These are phyloP conservation scores for Lepeophtheirus nordmannii DNA, from an alignment of 2,888 invertebrate genomes.

Conservation along the genomic window DNA sequence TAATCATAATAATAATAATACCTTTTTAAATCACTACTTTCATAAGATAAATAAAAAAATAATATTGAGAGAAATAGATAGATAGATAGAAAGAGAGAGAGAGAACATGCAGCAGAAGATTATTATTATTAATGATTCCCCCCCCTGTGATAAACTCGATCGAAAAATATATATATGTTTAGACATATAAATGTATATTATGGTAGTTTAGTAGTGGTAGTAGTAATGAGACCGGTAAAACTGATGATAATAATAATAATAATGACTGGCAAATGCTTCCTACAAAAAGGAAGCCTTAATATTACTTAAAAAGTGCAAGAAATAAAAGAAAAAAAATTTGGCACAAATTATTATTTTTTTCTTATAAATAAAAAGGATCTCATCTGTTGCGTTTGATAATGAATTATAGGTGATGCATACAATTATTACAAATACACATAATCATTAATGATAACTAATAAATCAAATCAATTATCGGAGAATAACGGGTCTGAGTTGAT, in stretches of 20 bases:
- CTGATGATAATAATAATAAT: not conserved
- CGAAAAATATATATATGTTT: conserved; percentile 13
- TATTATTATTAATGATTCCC: not conserved
- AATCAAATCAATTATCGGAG: too few relatives aligned
- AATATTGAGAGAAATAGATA: not conserved
- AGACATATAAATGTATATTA: conserved; percentile 20
- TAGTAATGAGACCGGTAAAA: not conserved
- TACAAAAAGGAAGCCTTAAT: not conserved
- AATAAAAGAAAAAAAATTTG: not conserved
- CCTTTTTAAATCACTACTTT: not conserved
- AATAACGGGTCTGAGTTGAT: too few relatives aligned
- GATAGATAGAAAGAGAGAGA: conserved; percentile 7
- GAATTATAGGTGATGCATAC: too few relatives aligned
- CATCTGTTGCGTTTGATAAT: too few relatives aligned
- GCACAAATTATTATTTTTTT: not conserved
- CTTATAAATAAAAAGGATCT: not conserved
- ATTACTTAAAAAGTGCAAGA: not conserved
- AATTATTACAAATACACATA: too few relatives aligned
- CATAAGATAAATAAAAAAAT: not conserved
- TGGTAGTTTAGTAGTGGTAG: not conserved
- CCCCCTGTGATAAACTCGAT: not conserved
- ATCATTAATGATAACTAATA: too few relatives aligned
- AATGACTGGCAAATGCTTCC: not conserved
- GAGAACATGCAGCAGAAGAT: not conserved
- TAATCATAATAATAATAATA: not conserved